These are phyloP conservation scores for Chaenocephalus aceratus DNA, from an alignment of 2,113 vertebrate genomes.

Conservation along the genomic window DNA sequence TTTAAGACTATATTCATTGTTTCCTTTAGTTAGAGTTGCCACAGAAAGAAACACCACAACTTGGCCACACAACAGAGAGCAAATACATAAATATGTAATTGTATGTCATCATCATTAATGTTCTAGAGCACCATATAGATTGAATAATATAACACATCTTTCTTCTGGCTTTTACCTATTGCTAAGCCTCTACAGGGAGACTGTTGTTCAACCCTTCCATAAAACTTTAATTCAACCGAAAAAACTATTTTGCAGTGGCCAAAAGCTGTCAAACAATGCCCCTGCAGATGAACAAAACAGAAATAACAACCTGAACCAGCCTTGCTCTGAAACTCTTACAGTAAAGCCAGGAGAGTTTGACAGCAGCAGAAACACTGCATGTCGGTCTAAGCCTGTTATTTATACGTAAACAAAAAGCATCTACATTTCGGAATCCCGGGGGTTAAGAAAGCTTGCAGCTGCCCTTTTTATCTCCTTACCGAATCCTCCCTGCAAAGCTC, in stretches of 20 bases:
- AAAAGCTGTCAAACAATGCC: not conserved
- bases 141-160: too few species aligned
- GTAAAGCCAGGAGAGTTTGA: not conserved
- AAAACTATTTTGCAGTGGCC: not conserved
- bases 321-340: not conserved
- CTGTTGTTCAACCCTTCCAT: not conserved
- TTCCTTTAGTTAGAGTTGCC: conserved; percentile 13
- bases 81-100: not conserved
- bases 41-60: not conserved
- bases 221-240: conserved; percentile 12
- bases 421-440: conserved; percentile 14
- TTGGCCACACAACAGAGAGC: too few species aligned
- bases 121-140: not conserved
- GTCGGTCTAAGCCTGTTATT: conserved; percentile 19
- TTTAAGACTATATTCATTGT: conserved; percentile 3
- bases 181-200: not conserved
- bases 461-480: conserved; percentile 39
- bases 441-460: conserved; percentile 21
- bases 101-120: not conserved
- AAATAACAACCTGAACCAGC: conserved; percentile 14
- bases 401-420: conserved; percentile 35
- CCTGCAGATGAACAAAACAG: not conserved
- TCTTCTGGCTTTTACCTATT: not conserved
- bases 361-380: not conserved
- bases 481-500: conserved; percentile 24